phyloP scores from a whole-genome alignment of 2,888 invertebrate genomes.

The Thereva unica region DNA sequence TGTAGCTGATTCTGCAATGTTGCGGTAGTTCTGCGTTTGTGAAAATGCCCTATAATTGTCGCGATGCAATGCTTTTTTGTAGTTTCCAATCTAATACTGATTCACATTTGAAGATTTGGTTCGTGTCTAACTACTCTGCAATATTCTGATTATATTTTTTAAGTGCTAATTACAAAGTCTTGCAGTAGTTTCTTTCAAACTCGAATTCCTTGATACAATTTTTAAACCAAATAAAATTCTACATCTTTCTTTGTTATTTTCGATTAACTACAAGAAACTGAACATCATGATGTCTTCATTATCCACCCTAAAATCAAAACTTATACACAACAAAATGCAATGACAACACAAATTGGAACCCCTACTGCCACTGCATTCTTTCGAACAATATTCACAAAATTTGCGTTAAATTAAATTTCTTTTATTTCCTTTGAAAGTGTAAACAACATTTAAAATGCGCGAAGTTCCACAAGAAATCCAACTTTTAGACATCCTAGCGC shows the following conservation, averaged over 20 bases:
- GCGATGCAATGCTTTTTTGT: too few relatives aligned
- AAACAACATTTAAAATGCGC: conserved; percentile 11
- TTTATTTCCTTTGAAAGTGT: conserved; percentile 2
- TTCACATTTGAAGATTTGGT: too few relatives aligned
- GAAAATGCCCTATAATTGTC: too few relatives aligned
- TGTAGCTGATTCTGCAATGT: too few relatives aligned
- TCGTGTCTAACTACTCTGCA: too few relatives aligned
- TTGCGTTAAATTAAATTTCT: conserved; percentile 25
- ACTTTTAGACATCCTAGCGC: background rate
- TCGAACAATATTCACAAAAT: conserved; percentile 5
- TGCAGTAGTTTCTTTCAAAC: too few relatives aligned
- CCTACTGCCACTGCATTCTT: conserved; percentile 4
- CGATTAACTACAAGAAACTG: background rate
- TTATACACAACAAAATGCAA: background rate
- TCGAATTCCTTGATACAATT: too few relatives aligned
- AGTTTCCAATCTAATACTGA: too few relatives aligned
- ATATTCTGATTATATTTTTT: too few relatives aligned
- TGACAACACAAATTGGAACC: background rate
- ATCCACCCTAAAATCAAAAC: background rate
- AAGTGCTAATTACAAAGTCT: too few relatives aligned
- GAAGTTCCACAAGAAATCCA: conserved; percentile 2
- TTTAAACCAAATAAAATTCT: background rate
- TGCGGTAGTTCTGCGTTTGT: too few relatives aligned
- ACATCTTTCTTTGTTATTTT: background rate
- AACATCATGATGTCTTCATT: conserved; percentile 22